Conservation (phyloP, 2,888 invertebrate genomes). For the Drosophila helvetica region DNA sequence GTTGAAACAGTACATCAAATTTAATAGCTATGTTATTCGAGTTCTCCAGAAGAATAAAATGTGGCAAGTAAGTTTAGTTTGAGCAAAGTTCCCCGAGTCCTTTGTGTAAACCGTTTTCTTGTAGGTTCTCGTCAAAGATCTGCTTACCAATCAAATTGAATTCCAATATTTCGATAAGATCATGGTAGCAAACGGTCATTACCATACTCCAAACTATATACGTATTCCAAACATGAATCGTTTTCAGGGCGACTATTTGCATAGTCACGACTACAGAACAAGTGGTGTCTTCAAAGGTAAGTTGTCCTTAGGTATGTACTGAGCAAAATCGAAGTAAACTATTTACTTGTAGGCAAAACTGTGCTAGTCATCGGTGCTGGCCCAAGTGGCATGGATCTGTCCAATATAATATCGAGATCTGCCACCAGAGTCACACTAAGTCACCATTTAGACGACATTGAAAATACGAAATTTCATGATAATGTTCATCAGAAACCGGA, state of each 20-base stretch:
- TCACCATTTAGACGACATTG: conserved; percentile 88
- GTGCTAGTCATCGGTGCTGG: conserved; percentile 94
- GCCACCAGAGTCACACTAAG: conserved; percentile 88
- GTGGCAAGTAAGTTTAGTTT: conserved; percentile 86
- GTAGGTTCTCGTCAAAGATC: conserved; percentile 76
- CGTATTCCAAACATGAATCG: conserved; percentile 87
- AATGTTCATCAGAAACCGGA: conserved; percentile 89
- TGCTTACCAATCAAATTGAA: conserved; percentile 47
- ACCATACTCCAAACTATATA: conserved; percentile 91
- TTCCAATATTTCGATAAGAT: conserved; percentile 89
- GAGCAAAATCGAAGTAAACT: not conserved
- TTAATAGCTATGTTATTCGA: conserved; percentile 85
- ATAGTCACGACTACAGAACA: conserved; percentile 93
- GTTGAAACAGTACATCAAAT: conserved; percentile 87
- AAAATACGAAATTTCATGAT: conserved; percentile 87
- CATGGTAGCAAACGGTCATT: conserved; percentile 94
- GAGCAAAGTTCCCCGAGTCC: not conserved
- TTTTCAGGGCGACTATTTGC: conserved; percentile 86
- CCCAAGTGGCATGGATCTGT: conserved; percentile 93
- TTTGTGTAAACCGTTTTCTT: not conserved
- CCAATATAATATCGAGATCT: conserved; percentile 87
- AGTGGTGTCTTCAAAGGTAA: conserved; percentile 87
- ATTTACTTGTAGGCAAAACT: conserved; percentile 84
- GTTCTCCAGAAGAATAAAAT: conserved; percentile 85
- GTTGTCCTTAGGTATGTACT: accelerated